These are phyloP conservation scores for Orius insidiosus DNA, from an alignment of 1,140 invertebrate genomes.

Conservation along the genomic window DNA sequence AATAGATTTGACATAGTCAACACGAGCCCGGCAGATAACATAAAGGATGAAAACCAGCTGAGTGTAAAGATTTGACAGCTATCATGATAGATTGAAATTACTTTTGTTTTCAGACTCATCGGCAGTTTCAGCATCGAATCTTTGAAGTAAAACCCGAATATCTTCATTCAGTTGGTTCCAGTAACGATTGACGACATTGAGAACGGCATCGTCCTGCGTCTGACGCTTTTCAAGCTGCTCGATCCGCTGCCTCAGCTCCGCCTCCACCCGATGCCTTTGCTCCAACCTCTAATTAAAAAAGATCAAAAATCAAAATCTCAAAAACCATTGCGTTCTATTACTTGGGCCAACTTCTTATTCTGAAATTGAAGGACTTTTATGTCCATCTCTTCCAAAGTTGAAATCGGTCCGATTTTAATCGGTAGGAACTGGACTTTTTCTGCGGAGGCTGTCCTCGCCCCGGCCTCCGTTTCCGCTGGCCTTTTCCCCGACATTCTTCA, in stretches of 20 bases:
- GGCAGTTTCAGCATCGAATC: slow-evolving; percentile 93
- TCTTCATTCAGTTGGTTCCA: slow-evolving; percentile 98
- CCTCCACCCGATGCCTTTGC: slow-evolving; percentile 73
- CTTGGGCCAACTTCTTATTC: slow-evolving; percentile 90
- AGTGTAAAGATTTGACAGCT: no score
- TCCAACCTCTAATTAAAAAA: slow-evolving; percentile 52
- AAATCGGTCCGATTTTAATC: slow-evolving; percentile 77
- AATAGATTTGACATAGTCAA: no score
- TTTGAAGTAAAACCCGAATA: slow-evolving; percentile 77
- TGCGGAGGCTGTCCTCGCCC: slow-evolving; percentile 48
- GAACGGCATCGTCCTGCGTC: slow-evolving; percentile 91
- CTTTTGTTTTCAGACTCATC: slow-evolving; percentile 91
- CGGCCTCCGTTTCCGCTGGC: slow-evolving; percentile 36
- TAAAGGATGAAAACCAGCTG: no score
- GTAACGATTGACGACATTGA: slow-evolving; percentile 95
- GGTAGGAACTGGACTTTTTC: slow-evolving; percentile 92
- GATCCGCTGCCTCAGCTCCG: slow-evolving; percentile 77
- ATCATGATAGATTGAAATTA: slow-evolving; percentile 34
- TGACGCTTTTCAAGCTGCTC: slow-evolving; percentile 94
- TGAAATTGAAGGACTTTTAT: slow-evolving; percentile 93
- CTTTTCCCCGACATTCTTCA: slow-evolving; percentile 50
- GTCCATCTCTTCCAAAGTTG: slow-evolving; percentile 90
- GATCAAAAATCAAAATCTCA: background rate
- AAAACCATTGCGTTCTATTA: slow-evolving; percentile 23
- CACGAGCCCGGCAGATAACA: no score